Evolutionary conservation across 2,113 vertebrate species (phyloP).

Genomic region (Muntiacus muntjak): DNA sequence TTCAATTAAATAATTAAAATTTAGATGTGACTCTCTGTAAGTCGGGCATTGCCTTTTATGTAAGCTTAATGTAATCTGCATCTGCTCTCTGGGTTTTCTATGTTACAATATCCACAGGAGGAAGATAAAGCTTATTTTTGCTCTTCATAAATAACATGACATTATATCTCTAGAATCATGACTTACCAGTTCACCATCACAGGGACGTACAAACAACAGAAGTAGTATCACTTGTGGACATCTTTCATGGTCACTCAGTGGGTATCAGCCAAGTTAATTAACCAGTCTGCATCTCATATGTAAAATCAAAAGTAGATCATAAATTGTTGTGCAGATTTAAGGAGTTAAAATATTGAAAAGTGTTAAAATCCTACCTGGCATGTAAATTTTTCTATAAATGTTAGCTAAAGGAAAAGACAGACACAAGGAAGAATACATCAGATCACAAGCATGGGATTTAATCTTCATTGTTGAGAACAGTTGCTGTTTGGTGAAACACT

Average conservation of each 20-base stretch:
- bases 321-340: neutral
- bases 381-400: neutral
- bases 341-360: neutral
- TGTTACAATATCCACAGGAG: neutral
- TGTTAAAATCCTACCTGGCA: neutral
- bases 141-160: neutral
- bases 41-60: neutral
- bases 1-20: slow-evolving; percentile 47
- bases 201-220: neutral
- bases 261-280: neutral
- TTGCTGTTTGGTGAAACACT: neutral
- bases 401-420: neutral
- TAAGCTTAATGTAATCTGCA: neutral
- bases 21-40: neutral
- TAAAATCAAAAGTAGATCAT: neutral
- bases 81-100: neutral
- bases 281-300: neutral
- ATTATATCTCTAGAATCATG: neutral
- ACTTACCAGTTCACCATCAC: neutral
- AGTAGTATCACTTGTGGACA: rapidly evolving
- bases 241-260: neutral
- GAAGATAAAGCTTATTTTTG: neutral
- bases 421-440: neutral
- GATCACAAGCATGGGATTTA: neutral
- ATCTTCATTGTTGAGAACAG: neutral